Evolutionary conservation across 2,113 vertebrate species (phyloP).

Genomic region (Zapus hudsonius): DNA sequence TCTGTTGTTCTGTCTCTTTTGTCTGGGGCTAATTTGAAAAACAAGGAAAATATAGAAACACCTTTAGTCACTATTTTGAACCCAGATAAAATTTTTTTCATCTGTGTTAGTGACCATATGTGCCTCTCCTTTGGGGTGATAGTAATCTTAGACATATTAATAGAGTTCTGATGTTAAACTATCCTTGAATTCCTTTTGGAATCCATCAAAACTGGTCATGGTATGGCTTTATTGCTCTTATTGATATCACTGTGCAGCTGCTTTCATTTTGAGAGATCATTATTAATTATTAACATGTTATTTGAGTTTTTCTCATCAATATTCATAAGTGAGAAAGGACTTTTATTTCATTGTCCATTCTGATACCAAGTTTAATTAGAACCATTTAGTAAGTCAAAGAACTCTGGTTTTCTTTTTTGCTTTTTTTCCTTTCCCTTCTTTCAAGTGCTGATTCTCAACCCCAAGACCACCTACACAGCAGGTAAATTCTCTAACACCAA

Average conservation of each 20-base stretch:
- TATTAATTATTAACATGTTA: not conserved
- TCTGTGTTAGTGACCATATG: not conserved
- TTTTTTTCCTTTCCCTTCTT: not conserved
- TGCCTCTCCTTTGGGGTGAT: not conserved
- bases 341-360: not conserved
- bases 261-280: not conserved
- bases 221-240: not conserved
- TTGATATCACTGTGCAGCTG: not conserved
- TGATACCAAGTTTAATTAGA: not conserved
- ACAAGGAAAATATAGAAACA: not conserved
- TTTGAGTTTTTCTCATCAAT: not conserved
- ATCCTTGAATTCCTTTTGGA: conserved; percentile 36
- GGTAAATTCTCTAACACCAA: not conserved
- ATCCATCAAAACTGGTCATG: not conserved
- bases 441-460: not conserved
- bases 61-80: not conserved
- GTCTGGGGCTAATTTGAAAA: not conserved
- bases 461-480: not conserved
- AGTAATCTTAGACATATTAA: not conserved
- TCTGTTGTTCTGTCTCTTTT: not conserved
- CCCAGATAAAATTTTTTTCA: not conserved
- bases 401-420: not conserved
- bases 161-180: not conserved
- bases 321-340: not conserved
- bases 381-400: not conserved